phyloP scores from a whole-genome alignment of 2,888 invertebrate genomes.

The Monopis laevigella region DNA sequence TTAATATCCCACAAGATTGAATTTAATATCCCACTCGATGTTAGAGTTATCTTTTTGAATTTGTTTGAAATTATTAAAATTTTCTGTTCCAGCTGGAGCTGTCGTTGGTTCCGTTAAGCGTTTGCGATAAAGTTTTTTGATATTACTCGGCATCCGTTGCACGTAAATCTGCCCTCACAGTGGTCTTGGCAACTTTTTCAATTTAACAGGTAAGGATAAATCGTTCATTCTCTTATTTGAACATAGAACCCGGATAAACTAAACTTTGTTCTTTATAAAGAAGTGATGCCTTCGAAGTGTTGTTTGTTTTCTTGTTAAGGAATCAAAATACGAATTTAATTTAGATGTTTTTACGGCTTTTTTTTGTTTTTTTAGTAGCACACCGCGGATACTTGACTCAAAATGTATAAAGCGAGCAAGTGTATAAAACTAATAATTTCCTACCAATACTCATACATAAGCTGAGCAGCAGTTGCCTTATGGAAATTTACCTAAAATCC shows the following conservation, averaged over 20 bases:
- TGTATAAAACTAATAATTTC: too few species aligned
- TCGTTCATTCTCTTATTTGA: slow-evolving; percentile 65
- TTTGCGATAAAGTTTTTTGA: slow-evolving; percentile 60
- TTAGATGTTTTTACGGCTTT: too few species aligned
- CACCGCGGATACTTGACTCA: too few species aligned
- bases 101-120: slow-evolving; percentile 34
- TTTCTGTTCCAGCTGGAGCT: slow-evolving; percentile 23
- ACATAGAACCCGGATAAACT: slow-evolving; percentile 62
- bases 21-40: slow-evolving; percentile 5
- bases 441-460: too few species aligned
- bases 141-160: slow-evolving; percentile 59
- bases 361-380: too few species aligned
- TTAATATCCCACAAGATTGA: background rate
- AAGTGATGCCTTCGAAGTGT: slow-evolving; percentile 1
- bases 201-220: slow-evolving; percentile 67
- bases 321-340: too few species aligned
- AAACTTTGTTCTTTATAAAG: slow-evolving; percentile 1
- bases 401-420: too few species aligned
- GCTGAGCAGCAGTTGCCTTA: too few species aligned
- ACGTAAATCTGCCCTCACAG: slow-evolving; percentile 61
- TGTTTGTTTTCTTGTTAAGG: too few species aligned
- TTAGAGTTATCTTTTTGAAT: slow-evolving; percentile 26
- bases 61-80: slow-evolving; percentile 50
- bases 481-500: too few species aligned
- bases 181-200: slow-evolving; percentile 64